These are phyloP conservation scores for Sciurus niger DNA, from an alignment of 2,113 vertebrate genomes.

Conservation along the genomic window DNA sequence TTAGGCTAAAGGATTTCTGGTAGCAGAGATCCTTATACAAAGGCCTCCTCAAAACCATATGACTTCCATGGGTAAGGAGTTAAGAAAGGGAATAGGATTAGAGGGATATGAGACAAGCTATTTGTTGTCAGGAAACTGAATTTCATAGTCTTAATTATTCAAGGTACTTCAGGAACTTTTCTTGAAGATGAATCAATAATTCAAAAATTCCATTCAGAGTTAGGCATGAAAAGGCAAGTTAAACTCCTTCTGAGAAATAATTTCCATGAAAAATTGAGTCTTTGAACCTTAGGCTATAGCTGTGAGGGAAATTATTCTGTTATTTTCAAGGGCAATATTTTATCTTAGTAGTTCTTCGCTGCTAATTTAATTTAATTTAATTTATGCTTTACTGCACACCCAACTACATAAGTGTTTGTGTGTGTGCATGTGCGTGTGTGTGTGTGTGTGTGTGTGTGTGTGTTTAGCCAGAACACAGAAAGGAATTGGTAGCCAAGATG, in stretches of 20 bases:
- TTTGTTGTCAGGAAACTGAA: background rate
- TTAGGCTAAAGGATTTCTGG: constrained; percentile 56
- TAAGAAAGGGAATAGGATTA: background rate
- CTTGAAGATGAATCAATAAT: constrained; percentile 45
- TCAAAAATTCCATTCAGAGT: background rate
- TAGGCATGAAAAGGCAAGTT: background rate
- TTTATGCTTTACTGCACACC: background rate
- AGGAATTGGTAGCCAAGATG: background rate
- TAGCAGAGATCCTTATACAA: background rate
- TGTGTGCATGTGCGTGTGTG: too few species aligned
- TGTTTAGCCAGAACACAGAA: background rate
- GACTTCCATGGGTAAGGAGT: background rate
- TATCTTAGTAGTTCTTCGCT: background rate
- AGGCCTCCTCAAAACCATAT: constrained; percentile 36
- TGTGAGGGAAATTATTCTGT: background rate
- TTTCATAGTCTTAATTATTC: constrained; percentile 48
- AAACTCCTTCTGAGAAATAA: background rate
- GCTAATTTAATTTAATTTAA: background rate
- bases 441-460: too few species aligned
- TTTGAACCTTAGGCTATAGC: background rate
- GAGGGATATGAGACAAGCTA: background rate
- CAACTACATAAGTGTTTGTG: background rate
- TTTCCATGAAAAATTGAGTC: constrained; percentile 11
- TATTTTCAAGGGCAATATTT: background rate
- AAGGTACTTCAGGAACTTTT: constrained; percentile 42